These are phyloP conservation scores for Mactra quadrangularis DNA, from an alignment of 1,140 invertebrate species.

Conservation along the genomic window DNA sequence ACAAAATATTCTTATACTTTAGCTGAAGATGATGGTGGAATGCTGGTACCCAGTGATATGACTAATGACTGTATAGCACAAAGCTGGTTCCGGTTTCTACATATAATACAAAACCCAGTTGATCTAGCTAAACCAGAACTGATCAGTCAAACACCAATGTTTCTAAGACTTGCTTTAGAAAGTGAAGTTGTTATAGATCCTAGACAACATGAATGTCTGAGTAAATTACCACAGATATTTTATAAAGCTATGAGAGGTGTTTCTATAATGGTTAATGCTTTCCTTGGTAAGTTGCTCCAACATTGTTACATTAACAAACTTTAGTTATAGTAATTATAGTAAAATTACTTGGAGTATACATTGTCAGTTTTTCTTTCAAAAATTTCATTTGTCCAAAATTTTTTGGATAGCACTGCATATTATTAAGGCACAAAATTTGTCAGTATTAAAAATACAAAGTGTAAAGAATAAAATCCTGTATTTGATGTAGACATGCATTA, in stretches of 20 bases:
- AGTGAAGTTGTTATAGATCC: conserved; percentile 89
- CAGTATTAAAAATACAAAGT: too few species aligned
- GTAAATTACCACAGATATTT: conserved; percentile 93
- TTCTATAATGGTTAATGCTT: conserved; percentile 96
- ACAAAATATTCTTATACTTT: too few species aligned
- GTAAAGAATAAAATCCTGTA: too few species aligned
- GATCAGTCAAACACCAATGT: conserved; percentile 93
- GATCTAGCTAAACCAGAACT: conserved; percentile 94
- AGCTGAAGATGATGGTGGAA: conserved; percentile 92
- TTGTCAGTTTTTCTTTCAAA: too few species aligned
- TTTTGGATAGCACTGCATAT: too few species aligned
- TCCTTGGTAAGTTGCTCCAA: conserved; percentile 94
- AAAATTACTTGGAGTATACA: too few species aligned
- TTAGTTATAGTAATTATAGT: too few species aligned
- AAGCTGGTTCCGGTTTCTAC: conserved; percentile 96
- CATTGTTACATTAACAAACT: too few species aligned
- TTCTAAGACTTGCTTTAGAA: conserved; percentile 86
- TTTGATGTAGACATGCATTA: too few species aligned
- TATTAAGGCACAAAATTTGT: too few species aligned
- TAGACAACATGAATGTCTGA: conserved; percentile 95
- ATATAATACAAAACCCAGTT: conserved; percentile 96
- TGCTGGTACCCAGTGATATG: conserved; percentile 92
- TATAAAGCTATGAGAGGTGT: conserved; percentile 96
- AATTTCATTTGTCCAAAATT: too few species aligned
- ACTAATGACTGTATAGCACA: conserved; percentile 94